Percentiles rank a stretch among this genome's conserved stretches.
phyloP scores from a whole-genome alignment of 2,888 invertebrate genomes.

The Ceriagrion tenellum region DNA sequence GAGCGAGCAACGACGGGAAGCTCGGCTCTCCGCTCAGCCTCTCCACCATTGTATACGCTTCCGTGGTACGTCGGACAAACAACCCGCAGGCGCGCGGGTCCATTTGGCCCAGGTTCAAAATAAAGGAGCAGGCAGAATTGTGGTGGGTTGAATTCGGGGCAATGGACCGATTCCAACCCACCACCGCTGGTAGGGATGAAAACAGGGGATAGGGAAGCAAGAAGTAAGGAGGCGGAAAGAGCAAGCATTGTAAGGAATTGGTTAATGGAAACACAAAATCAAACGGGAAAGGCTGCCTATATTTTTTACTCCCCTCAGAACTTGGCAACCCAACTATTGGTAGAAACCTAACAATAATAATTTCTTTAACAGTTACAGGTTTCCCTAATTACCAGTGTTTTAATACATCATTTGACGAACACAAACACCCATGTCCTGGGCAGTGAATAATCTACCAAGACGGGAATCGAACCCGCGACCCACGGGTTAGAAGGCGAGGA shows the following conservation, averaged over 20 bases:
- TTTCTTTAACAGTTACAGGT: too few species aligned
- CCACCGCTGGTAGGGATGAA: not conserved
- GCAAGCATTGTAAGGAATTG: not conserved
- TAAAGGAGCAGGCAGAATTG: not conserved
- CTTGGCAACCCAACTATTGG: not conserved
- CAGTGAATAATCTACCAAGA: too few species aligned
- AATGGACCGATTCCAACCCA: conserved; percentile 45
- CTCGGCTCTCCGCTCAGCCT: not conserved
- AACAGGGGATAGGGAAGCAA: not conserved
- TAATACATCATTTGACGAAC: too few species aligned
- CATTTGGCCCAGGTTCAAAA: conserved; percentile 22
- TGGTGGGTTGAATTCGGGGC: not conserved
- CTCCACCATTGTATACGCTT: not conserved
- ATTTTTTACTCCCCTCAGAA: not conserved
- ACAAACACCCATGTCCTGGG: too few species aligned
- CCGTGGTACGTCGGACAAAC: not conserved
- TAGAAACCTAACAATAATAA: too few species aligned
- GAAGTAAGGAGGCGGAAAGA: not conserved
- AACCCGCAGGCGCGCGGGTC: not conserved
- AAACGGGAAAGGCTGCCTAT: not conserved
- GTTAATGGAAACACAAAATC: conserved; percentile 33
- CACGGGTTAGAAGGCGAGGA: too few species aligned
- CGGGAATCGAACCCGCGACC: too few species aligned
- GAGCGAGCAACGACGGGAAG: not conserved
- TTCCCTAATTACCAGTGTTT: too few species aligned